Evolutionary conservation across 2,797 vertebrate genomes (phyloP).

Genomic region (Galaxias olidus): DNA sequence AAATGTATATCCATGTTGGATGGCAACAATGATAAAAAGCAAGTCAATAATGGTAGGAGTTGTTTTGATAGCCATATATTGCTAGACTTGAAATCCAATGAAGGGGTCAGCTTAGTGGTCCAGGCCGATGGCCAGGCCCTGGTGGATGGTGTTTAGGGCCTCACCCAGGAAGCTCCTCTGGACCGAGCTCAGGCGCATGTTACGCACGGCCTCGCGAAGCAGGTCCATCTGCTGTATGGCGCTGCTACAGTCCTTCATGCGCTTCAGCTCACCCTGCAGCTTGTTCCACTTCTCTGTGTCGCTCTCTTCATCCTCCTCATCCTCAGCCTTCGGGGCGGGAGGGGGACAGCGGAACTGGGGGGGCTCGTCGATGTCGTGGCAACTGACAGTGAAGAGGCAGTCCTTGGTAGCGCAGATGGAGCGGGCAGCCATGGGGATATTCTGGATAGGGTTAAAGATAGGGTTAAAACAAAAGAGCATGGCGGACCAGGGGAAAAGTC

Average conservation of each 20-base stretch:
- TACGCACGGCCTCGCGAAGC: constrained; percentile 62
- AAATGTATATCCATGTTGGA: too few species aligned
- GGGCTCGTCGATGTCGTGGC: constrained; percentile 59
- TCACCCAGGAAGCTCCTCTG: constrained; percentile 68
- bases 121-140: neutral
- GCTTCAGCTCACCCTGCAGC: constrained; percentile 57
- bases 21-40: too few species aligned
- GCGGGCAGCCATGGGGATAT: constrained; percentile 32
- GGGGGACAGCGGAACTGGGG: constrained; percentile 45
- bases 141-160: constrained; percentile 56
- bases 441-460: too few species aligned
- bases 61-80: neutral
- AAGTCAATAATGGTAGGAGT: too few species aligned
- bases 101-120: neutral
- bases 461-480: too few species aligned
- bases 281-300: constrained; percentile 25
- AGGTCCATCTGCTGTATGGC: constrained; percentile 59
- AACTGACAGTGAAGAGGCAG: constrained; percentile 67
- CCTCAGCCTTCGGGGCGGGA: constrained; percentile 21
- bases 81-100: too few species aligned
- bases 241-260: constrained; percentile 58
- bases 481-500: too few species aligned
- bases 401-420: constrained; percentile 66
- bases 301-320: constrained; percentile 29
- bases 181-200: constrained; percentile 56